Evolutionary conservation across 2,888 invertebrate genomes (phyloP).

Genomic region (Ophioninae sp.): DNA sequence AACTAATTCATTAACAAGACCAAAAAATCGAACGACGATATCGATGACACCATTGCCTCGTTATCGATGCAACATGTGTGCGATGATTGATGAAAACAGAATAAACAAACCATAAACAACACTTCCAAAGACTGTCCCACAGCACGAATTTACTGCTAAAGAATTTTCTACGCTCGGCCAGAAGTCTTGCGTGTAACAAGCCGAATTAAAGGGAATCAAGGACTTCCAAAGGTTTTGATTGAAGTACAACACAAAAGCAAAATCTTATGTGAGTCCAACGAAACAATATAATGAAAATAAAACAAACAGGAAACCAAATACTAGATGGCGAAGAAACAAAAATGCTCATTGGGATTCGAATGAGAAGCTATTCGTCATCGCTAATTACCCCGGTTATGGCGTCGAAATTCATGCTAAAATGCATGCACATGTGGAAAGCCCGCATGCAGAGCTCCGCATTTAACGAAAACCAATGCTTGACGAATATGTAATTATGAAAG

Average conservation of each 20-base stretch:
- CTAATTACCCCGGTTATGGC: constrained; percentile 40
- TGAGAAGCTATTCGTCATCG: constrained; percentile 39
- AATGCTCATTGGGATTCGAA: background rate
- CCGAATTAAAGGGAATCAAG: constrained; percentile 65
- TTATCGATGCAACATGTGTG: constrained; percentile 21
- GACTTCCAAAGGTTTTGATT: constrained; percentile 57
- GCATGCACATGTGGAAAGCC: constrained; percentile 15
- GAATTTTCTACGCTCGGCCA: constrained; percentile 58
- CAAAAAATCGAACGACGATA: constrained; percentile 41
- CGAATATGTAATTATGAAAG: constrained; percentile 46
- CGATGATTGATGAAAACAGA: constrained; percentile 17
- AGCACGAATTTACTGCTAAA: constrained; percentile 58
- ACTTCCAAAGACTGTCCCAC: constrained; percentile 58
- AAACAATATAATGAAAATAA: constrained; percentile 31
- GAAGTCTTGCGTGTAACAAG: constrained; percentile 58
- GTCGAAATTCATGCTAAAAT: constrained; percentile 16
- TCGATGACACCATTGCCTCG: constrained; percentile 3
- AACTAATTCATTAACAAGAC: constrained; percentile 52
- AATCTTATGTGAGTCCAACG: constrained; percentile 44
- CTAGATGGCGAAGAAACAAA: constrained; percentile 19
- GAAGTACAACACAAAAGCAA: constrained; percentile 30
- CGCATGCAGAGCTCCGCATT: background rate
- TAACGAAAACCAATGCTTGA: constrained; percentile 11
- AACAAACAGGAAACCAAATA: constrained; percentile 15
- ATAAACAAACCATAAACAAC: constrained; percentile 19